phyloP scores from a whole-genome alignment of 2,113 vertebrate species.

The Lethenteron camtschaticum region DNA sequence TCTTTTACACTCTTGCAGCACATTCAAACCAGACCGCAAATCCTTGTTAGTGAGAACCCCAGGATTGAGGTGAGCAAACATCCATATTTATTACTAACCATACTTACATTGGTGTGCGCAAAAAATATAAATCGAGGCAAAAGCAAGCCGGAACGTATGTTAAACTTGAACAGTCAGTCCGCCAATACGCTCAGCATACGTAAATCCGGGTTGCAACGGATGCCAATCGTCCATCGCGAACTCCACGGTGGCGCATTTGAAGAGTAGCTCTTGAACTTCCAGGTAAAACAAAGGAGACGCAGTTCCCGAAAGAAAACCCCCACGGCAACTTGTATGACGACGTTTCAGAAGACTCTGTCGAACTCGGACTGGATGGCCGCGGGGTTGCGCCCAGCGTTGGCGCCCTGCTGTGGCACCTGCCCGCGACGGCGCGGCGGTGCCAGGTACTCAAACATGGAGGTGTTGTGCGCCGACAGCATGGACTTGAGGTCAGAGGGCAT shows the following conservation, averaged over 20 bases:
- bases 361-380: constrained; percentile 85
- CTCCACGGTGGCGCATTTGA: no score
- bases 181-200: not conserved
- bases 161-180: constrained; percentile 6
- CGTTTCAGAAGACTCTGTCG: constrained; percentile 59
- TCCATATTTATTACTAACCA: not conserved
- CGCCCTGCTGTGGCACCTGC: constrained; percentile 74
- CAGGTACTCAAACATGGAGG: constrained; percentile 95
- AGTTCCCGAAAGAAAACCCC: not conserved
- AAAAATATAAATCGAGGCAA: constrained; percentile 4
- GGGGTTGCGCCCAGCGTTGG: constrained; percentile 74
- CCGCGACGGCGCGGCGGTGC: constrained; percentile 56
- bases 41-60: no score
- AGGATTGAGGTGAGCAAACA: no score
- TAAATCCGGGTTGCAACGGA: constrained; percentile 2
- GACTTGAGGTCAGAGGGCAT: constrained; percentile 97
- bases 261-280: not conserved
- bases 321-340: not conserved
- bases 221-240: not conserved
- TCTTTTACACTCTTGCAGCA: no score
- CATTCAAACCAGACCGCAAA: no score
- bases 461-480: constrained; percentile 95
- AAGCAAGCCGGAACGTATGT: not conserved
- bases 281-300: not conserved
- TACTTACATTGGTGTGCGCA: not conserved